Percentiles rank a stretch among this genome's conserved stretches.
phyloP scores from a whole-genome alignment of 2,797 vertebrate genomes.

The Malacoraja senta region DNA sequence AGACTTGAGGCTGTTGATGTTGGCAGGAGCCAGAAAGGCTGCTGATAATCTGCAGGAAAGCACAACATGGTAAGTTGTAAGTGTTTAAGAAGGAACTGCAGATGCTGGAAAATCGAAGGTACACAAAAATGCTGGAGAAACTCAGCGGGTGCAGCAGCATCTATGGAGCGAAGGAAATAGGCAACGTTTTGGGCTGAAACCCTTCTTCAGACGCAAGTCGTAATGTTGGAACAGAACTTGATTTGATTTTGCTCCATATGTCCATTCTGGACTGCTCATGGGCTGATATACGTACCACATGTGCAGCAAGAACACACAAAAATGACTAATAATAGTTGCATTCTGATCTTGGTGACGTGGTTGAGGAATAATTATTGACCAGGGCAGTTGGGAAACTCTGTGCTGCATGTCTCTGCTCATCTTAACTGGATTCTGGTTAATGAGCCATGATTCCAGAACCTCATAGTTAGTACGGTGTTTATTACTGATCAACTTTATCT shows the following conservation, averaged over 20 bases:
- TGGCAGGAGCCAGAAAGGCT: neutral
- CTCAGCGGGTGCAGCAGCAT: no score
- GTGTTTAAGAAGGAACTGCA: no score
- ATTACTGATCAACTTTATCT: neutral
- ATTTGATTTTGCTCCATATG: neutral
- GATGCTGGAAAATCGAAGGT: no score
- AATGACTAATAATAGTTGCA: neutral
- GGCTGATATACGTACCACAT: neutral
- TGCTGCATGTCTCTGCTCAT: neutral
- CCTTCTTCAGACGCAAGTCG: no score
- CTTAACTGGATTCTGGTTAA: neutral
- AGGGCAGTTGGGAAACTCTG: neutral
- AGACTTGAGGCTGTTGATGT: neutral
- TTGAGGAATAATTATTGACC: neutral
- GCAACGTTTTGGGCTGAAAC: no score
- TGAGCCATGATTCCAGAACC: neutral
- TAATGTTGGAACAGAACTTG: neutral
- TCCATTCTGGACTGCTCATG: neutral
- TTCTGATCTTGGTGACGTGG: neutral
- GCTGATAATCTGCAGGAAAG: neutral
- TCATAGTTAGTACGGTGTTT: neutral
- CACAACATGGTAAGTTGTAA: neutral
- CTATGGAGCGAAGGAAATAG: no score
- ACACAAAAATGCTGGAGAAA: no score
- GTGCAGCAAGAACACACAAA: neutral